These are phyloP conservation scores for Rhynchonycteris naso DNA, from an alignment of 2,797 vertebrate genomes.

Conservation along the genomic window DNA sequence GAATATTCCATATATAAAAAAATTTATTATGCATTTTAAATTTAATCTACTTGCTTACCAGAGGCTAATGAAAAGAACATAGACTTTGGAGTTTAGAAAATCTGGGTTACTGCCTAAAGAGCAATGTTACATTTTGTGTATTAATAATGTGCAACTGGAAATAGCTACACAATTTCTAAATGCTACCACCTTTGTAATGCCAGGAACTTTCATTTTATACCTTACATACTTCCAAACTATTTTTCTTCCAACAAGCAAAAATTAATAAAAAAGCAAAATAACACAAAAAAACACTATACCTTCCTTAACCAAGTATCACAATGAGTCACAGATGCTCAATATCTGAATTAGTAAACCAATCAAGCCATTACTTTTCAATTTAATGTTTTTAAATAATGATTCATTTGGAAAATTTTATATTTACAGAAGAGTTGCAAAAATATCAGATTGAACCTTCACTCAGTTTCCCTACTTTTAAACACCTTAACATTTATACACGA, in stretches of 20 bases:
- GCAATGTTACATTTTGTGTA: background rate
- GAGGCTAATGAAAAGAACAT: background rate
- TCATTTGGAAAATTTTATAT: background rate
- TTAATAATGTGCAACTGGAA: background rate
- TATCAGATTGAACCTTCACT: background rate
- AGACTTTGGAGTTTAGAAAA: background rate
- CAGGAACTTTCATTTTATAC: background rate
- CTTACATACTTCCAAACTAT: background rate
- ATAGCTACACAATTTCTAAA: background rate
- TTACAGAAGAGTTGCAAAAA: background rate
- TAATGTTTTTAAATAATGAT: background rate
- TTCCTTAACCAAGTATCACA: background rate
- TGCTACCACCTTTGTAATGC: background rate
- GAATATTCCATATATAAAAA: background rate
- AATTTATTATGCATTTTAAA: background rate
- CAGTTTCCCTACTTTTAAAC: background rate
- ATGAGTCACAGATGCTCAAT: background rate
- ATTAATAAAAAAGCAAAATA: background rate
- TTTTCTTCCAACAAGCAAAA: background rate
- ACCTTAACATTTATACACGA: background rate
- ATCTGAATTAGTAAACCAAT: constrained; percentile 12
- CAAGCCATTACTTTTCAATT: background rate
- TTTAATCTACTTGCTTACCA: background rate
- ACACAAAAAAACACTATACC: background rate
- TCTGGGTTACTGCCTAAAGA: background rate